Evolutionary conservation across 92 coral and sea anemone genomes (phyloP), one percentile per base, ranked within the genome.

Genomic region (Zoanthus sansibaricus): DNA sequence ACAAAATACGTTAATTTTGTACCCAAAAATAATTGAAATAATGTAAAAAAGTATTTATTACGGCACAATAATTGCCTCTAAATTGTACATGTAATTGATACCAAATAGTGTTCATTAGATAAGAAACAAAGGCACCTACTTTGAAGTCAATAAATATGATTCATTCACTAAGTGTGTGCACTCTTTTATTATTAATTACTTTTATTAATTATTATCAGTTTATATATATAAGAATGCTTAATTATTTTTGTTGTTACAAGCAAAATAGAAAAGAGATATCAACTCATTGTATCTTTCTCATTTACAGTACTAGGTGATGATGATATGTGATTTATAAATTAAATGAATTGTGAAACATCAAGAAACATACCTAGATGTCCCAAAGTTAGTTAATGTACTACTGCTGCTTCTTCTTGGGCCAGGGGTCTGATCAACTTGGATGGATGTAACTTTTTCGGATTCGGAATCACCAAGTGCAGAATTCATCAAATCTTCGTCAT

Each of bases 321-420:
- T 58, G 66, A 58, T 58, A 58, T 58, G 66, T 58, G 66, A 58
- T 58, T 58, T 58, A 58, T 58, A 58, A 58, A 58, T 7, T 58
- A 58, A 58, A 58, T 58, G n/a, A 58, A 58, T 58, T 58, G 66
- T 58, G 66, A 58, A 58, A 58, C 66, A 58, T 58, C 66, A 58
- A 58, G 66, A 58, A 58, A 58, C 62, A 58, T 58, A 58, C 66
- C 66, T 58, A 58, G 66, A 58, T 58, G 66, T 58, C 66, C 66
- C 14, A 58, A 58, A 58, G 66, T 58, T 11, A 58, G 14, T 58
- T 58, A 18, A 58, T 58, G 66, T 6, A 56, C 62, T 56, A 15
- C 62, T 56, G 25, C 25, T 25, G 25, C 25, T 25, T 58, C 18
- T 58, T 0, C 66, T 58, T 58, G 66, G 66, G 66, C 66, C 66